Percentiles rank a stretch among this genome's conserved stretches.
Conservation (phyloP, 2,797 vertebrate genomes). For the Limnodromus scolopaceus region DNA sequence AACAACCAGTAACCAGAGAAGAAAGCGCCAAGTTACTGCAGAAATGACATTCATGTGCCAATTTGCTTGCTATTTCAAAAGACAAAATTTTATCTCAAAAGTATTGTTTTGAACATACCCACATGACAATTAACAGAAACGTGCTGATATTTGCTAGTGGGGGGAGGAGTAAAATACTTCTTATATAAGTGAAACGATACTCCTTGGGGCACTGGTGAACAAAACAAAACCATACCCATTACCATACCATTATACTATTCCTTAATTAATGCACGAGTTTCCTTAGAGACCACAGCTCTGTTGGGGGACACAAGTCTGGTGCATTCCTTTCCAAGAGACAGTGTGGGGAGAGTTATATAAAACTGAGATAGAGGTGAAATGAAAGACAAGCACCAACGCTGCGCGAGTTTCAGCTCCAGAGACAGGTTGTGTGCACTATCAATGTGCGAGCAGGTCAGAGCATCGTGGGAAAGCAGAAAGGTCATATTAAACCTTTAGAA, state of each 20-base stretch:
- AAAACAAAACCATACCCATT: slow-evolving; percentile 28
- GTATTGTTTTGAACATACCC: slow-evolving; percentile 18
- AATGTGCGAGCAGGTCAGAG: neutral
- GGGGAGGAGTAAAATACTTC: slow-evolving; percentile 1
- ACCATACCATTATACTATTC: slow-evolving; percentile 1
- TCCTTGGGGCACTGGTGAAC: slow-evolving; percentile 34
- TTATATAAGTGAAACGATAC: slow-evolving; percentile 37
- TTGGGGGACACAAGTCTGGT: slow-evolving; percentile 56
- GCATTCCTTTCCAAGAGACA: slow-evolving; percentile 46
- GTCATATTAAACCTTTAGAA: neutral
- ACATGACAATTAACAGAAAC: slow-evolving; percentile 45
- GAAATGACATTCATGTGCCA: slow-evolving; percentile 43
- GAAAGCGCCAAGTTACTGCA: slow-evolving; percentile 35
- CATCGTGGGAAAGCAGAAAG: neutral
- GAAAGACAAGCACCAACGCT: slow-evolving; percentile 13
- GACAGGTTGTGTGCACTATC: neutral
- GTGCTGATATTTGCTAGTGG: slow-evolving; percentile 14
- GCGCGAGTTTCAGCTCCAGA: neutral
- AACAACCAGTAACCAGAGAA: slow-evolving; percentile 56
- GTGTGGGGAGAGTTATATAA: neutral
- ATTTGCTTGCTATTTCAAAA: slow-evolving; percentile 46
- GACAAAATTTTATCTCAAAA: slow-evolving; percentile 48
- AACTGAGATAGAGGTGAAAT: slow-evolving; percentile 58
- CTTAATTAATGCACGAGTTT: slow-evolving; percentile 54
- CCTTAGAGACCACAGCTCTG: slow-evolving; percentile 64